Conservation (phyloP, 92 coral and sea anemone species). For the Heliopora coerulea region DNA sequence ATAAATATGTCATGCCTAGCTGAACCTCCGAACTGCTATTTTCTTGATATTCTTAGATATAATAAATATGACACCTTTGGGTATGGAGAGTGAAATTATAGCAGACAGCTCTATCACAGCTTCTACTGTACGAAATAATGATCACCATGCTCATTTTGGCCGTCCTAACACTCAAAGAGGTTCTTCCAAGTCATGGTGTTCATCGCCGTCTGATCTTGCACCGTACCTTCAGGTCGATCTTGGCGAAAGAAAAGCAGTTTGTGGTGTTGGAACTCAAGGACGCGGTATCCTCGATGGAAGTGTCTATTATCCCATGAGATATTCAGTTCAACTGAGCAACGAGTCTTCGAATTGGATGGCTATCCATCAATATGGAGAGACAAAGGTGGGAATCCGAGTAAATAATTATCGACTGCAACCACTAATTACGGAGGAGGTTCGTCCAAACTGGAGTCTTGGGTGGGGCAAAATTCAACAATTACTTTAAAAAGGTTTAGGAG, state of each 20-base stretch:
- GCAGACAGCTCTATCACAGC: conserved; percentile 1
- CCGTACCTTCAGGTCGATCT: conserved; percentile 56
- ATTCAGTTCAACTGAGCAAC: not conserved
- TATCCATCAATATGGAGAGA: not conserved
- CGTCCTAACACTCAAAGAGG: conserved; percentile 6
- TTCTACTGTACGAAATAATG: not conserved
- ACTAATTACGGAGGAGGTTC: too few species aligned
- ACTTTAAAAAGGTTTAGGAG: too few species aligned
- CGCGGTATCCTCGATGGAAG: conserved; percentile 3
- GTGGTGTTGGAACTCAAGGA: conserved; percentile 90
- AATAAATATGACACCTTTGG: conserved; percentile 3
- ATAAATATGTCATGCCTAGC: too few species aligned
- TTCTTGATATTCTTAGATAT: not conserved
- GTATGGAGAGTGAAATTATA: conserved; percentile 3
- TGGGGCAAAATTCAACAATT: too few species aligned
- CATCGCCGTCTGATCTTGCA: not conserved
- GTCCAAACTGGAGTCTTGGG: too few species aligned
- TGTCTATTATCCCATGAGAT: not conserved
- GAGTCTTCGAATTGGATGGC: conserved; percentile 1
- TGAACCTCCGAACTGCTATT: too few species aligned
- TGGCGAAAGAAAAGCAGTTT: conserved; percentile 56
- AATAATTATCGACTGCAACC: too few species aligned
- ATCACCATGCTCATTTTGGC: not conserved
- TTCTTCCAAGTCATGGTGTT: not conserved
- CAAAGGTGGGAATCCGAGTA: conserved; percentile 38